Conservation (phyloP, 1,140 invertebrate species). For the Cylas formicarius region DNA sequence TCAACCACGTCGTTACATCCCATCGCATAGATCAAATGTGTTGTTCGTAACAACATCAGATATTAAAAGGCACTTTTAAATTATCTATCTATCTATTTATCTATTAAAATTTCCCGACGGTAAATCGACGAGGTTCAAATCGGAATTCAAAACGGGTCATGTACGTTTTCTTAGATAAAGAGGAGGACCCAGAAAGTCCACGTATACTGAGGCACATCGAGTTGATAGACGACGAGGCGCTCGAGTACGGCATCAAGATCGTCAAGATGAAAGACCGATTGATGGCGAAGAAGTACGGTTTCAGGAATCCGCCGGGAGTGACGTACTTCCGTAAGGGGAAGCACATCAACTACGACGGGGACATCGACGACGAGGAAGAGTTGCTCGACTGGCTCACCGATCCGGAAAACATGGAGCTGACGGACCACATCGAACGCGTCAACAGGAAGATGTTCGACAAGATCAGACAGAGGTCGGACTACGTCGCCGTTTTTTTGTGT, state of each 20-base stretch:
- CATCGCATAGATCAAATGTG: background rate
- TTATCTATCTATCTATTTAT: background rate
- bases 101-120: background rate
- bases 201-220: conserved; percentile 76
- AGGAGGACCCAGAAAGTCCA: conserved; percentile 72
- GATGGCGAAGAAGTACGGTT: conserved; percentile 93
- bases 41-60: background rate
- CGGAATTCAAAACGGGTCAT: too few relatives aligned
- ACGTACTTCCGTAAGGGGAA: conserved; percentile 87
- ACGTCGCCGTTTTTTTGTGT: conserved; percentile 94
- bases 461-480: conserved; percentile 82
- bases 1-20: background rate
- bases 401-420: conserved; percentile 90
- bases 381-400: conserved; percentile 89
- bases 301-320: conserved; percentile 79
- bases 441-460: conserved; percentile 92
- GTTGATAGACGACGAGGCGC: conserved; percentile 84
- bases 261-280: conserved; percentile 82
- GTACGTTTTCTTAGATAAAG: conserved; percentile 60
- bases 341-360: conserved; percentile 85
- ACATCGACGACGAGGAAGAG: conserved; percentile 89
- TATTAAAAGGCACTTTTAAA: background rate
- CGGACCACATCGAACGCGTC: conserved; percentile 87
- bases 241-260: conserved; percentile 86
- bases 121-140: background rate